Conservation (phyloP, 2,888 invertebrate species). For the Dicranocentrus wangi region DNA sequence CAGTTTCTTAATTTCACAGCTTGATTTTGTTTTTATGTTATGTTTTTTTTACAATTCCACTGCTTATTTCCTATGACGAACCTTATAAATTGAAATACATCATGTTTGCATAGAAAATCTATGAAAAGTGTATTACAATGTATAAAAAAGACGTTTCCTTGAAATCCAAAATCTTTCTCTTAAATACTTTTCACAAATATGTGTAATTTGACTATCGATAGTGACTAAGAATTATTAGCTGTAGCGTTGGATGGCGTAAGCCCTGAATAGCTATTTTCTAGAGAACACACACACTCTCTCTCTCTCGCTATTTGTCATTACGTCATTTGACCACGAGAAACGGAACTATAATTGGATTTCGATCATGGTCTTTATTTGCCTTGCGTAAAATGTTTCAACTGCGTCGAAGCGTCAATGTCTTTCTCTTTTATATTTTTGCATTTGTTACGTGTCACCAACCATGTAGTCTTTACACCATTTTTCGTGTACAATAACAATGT, state of each 20-base stretch:
- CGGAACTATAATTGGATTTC: constrained; percentile 17
- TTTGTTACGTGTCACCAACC: neutral
- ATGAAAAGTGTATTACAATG: constrained; percentile 60
- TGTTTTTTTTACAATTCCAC: too few species aligned
- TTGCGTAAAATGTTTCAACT: too few species aligned
- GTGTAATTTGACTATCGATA: too few species aligned
- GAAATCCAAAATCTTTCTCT: too few species aligned
- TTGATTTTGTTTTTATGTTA: too few species aligned
- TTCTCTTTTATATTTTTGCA: neutral
- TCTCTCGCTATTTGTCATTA: neutral
- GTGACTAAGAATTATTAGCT: too few species aligned
- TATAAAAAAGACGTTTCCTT: constrained; percentile 24
- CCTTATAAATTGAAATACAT: too few species aligned
- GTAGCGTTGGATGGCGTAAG: constrained; percentile 3
- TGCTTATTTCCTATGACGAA: too few species aligned
- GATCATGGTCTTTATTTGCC: neutral
- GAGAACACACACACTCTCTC: too few species aligned
- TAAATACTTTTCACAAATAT: too few species aligned
- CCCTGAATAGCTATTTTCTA: constrained; percentile 1
- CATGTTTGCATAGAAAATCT: neutral
- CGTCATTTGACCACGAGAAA: constrained; percentile 29
- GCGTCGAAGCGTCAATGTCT: neutral
- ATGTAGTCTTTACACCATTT: neutral
- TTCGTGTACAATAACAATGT: neutral
- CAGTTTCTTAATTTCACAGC: too few species aligned